phyloP scores from a whole-genome alignment of 2,797 vertebrate species.

The Microhierax caerulescens region DNA sequence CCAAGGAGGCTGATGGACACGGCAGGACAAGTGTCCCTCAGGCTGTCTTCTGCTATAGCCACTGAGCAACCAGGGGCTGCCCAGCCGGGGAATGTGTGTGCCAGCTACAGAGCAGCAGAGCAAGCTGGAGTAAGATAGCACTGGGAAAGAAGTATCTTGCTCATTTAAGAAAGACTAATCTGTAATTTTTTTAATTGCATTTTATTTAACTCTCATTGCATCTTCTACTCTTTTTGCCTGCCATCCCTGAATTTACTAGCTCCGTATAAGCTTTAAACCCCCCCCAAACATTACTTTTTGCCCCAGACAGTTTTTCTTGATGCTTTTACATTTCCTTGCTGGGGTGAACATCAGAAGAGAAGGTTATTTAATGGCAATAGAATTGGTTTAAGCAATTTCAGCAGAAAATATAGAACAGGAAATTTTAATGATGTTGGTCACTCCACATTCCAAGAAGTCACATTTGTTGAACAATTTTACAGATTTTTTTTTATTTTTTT shows the following conservation, averaged over 20 bases:
- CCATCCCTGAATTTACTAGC: not conserved
- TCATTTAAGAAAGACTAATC: not conserved
- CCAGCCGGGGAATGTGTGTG: not conserved
- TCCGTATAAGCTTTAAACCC: not conserved
- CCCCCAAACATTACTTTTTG: fast-evolving
- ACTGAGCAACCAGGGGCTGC: not conserved
- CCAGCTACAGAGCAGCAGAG: not conserved
- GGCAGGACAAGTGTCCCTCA: not conserved
- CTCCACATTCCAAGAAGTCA: not conserved
- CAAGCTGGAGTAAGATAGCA: not conserved
- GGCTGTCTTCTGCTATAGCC: not conserved
- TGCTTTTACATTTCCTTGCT: not conserved
- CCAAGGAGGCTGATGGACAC: not conserved
- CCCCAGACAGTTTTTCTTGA: not conserved
- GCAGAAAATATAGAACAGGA: not conserved
- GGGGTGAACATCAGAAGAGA: not conserved
- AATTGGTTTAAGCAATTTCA: not conserved
- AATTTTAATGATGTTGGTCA: not conserved
- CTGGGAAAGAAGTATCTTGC: not conserved
- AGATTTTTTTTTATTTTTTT: not conserved
- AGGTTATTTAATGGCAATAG: not conserved
- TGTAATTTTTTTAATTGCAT: not conserved
- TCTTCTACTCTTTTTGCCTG: not conserved
- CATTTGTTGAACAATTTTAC: not conserved
- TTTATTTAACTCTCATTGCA: not conserved